Evolutionary conservation across 2,888 invertebrate genomes (phyloP).

Genomic region (Micropterix aruncella): DNA sequence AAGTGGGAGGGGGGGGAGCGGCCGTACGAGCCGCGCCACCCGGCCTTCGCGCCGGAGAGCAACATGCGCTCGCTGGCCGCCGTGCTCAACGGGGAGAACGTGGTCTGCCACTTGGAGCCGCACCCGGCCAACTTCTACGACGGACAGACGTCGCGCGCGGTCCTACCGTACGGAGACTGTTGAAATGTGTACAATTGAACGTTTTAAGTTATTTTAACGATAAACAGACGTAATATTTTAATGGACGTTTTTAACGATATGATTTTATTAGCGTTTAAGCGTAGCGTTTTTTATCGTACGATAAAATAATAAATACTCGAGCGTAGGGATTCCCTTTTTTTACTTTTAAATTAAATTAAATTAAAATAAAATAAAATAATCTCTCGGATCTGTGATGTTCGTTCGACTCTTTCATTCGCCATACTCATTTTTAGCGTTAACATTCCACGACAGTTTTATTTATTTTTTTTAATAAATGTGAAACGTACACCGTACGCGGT

Average conservation of each 20-base stretch:
- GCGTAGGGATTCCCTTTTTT: conserved; percentile 10
- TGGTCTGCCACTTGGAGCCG: conserved; percentile 75
- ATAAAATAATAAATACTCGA: background rate
- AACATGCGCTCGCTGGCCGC: conserved; percentile 54
- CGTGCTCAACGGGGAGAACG: conserved; percentile 71
- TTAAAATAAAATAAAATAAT: too few species aligned
- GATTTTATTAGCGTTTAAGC: background rate
- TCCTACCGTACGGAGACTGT: conserved; percentile 48
- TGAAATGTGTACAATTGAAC: conserved; percentile 38
- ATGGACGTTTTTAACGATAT: conserved; percentile 10
- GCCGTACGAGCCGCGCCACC: conserved; percentile 32
- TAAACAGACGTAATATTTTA: conserved; percentile 20
- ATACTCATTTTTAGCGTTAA: background rate
- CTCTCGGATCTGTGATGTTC: too few species aligned
- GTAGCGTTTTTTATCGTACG: background rate
- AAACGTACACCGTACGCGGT: background rate
- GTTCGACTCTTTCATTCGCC: too few species aligned
- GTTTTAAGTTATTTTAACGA: conserved; percentile 26
- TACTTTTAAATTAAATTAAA: too few species aligned
- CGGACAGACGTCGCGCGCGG: conserved; percentile 37
- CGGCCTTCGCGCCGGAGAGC: conserved; percentile 37
- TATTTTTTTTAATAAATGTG: background rate
- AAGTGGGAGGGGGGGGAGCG: conserved; percentile 39
- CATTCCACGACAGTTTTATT: background rate
- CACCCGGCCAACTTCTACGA: conserved; percentile 26